A percentile compares a stretch with the other conserved stretches of the same genome.
Evolutionary conservation across 2,113 vertebrate species (phyloP).

Genomic region (Talpa occidentalis): DNA sequence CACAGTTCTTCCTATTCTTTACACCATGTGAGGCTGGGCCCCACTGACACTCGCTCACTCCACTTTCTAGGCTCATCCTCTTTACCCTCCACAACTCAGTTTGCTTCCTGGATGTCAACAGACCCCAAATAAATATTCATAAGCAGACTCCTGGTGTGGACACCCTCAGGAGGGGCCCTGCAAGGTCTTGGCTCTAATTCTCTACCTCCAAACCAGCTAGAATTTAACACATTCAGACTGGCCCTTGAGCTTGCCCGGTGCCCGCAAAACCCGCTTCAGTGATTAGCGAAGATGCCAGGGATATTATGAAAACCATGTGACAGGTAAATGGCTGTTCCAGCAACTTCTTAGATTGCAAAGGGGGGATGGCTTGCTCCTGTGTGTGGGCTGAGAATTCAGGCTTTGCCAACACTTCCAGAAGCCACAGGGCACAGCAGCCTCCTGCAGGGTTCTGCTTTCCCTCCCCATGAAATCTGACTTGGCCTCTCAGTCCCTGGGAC

Average conservation of each 20-base stretch:
- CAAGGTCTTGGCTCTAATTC: constrained; percentile 1
- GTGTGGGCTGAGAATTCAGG: constrained; percentile 49
- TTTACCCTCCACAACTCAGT: neutral
- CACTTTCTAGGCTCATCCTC: neutral
- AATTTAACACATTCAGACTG: neutral
- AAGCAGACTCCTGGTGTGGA: neutral
- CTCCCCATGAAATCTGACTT: neutral
- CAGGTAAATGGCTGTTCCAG: constrained; percentile 64
- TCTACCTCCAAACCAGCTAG: neutral
- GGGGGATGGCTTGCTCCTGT: constrained; percentile 20
- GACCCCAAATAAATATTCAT: neutral
- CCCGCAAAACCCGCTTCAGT: neutral
- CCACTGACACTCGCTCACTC: neutral
- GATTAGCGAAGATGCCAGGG: constrained; percentile 63
- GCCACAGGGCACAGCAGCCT: neutral
- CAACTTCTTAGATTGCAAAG: constrained; percentile 78
- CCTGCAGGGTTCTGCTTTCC: neutral
- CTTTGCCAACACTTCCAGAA: constrained; percentile 64
- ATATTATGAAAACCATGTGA: constrained; percentile 76
- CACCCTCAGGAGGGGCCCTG: neutral
- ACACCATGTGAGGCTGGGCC: neutral
- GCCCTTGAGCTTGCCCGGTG: neutral
- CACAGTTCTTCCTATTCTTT: neutral
- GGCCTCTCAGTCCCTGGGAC: neutral
- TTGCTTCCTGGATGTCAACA: constrained; percentile 24